Evolutionary conservation across 2,888 invertebrate genomes (phyloP), one percentile per base, ranked within the genome.

Genomic region (Cataglyphis albicans): DNA sequence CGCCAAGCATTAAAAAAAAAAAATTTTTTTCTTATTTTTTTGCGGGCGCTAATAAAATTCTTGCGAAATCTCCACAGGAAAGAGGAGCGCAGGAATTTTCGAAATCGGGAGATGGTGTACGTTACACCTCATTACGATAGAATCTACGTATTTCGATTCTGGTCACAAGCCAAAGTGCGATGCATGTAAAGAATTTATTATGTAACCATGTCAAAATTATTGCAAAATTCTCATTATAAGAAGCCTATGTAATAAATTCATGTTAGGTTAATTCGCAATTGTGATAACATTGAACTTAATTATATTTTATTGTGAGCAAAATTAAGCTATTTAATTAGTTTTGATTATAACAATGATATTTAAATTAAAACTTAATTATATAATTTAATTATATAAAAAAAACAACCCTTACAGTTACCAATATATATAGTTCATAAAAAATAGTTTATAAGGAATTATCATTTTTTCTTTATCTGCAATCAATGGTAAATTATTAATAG

Each of bases 101-200:
- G 82, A 82, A 87, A 85, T 83, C 63, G 63, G 41, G 55, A 48
- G 81, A 87, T 85, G 85, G 84, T 80, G 83, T 44, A 74, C 41
- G 82, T 68, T 81, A 86, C 87, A 84, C 70, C 67, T 87, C 87
- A 87, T 90, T 89, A 87, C 85, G 90, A 91, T 88, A 84, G 87
- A 88, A 91, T 88, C 88, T 82, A 90, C 87, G 89, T 90, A 91
- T 91, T 91, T 89, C 81, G 86, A 88, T 78, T 85, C 88, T 90
- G 90, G 87, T 91, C 72, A 63, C 83, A 84, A 88, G 92, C 92
- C 92, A 92, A 92, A 90, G 41, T 82, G 73, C 70, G 80, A 72
- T 85, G 65, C 83, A 86, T 86, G 81, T 85, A 91, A 75, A 86
- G 86, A 89, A 89, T 89, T 86, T 87, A 89, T 92, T 92, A 88